Conservation (phyloP, 2,888 invertebrate species). For the Nomada fabriciana region DNA sequence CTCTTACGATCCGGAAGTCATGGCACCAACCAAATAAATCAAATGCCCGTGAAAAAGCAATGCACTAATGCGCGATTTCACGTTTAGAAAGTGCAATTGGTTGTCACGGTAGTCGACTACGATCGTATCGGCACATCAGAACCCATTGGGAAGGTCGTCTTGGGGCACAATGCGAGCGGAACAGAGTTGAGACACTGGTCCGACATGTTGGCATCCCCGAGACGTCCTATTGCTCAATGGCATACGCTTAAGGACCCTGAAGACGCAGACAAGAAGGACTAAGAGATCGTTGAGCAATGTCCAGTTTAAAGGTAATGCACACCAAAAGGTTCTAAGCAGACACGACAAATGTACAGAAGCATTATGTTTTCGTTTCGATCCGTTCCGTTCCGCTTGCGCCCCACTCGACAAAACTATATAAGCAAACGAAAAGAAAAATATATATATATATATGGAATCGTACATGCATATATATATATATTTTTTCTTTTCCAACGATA, state of each 20-base stretch:
- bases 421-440: conserved; percentile 6
- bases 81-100: conserved; percentile 98
- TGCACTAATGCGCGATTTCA: conserved; percentile 44
- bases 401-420: conserved; percentile 44
- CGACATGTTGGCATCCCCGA: conserved; percentile 99
- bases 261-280: conserved; percentile 95
- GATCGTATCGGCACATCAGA: conserved; percentile 99
- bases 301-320: conserved; percentile 69
- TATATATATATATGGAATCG: conserved; percentile 5
- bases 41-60: conserved; percentile 9
- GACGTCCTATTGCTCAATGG: conserved; percentile 99
- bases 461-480: conserved; percentile 25
- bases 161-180: conserved; percentile 98
- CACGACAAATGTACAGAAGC: conserved; percentile 64
- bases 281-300: conserved; percentile 80
- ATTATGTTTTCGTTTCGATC: conserved; percentile 35
- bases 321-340: conserved; percentile 58
- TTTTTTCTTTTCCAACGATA: conserved; percentile 47
- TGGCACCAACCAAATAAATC: background rate
- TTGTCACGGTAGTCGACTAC: conserved; percentile 99
- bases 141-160: conserved; percentile 98
- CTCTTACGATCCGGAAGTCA: conserved; percentile 26
- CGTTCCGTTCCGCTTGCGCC: conserved; percentile 46
- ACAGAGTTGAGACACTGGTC: conserved; percentile 99
- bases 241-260: conserved; percentile 99